Evolutionary conservation across 2,797 vertebrate species (phyloP), one percentile per base, ranked within the genome.

Genomic region (Scomberomorus guttatus): DNA sequence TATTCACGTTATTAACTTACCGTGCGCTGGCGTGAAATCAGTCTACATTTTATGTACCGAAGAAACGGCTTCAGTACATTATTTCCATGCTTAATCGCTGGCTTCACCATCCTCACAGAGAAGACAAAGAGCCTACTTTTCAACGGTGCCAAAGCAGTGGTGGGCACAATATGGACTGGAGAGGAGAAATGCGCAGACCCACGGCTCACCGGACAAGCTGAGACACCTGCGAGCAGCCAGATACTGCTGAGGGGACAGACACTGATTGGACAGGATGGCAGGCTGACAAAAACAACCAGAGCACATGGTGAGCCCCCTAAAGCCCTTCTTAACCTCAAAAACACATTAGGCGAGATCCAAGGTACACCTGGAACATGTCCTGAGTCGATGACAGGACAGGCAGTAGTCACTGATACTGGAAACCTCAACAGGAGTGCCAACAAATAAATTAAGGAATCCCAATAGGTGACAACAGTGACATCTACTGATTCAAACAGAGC

Each of bases 91-190:
- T 25, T 39, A 25, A 11, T 17, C 17, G n/a, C 18, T 8, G 46
- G 18, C 20, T 20, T 24, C 6, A 9, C 1, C 24, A 11, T 17
- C 17, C 6, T 66, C 42, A 3, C 60, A 96, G 95, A 92, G 15
- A 96, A 95, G 80, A 96, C 95, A 0, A 96, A 93, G 61, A 93
- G 84, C 44, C 56, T 96, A 55, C 95, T 96, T 2, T 96, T 96
- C 50, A 95, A 50, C 1, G 96, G 96, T 3, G 93, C 95, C n/a
- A 94, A 92, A 59, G 89, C 93, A 0, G 81, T 95, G 59, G 93
- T 95, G 93, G 90, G 77, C 2, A 93, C 84, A 77, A 60, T 95
- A 29, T 95, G 94, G 94, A 93, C 91, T 0, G 89, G 80, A 1
- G 93, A 92, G 39, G 90, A 89, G 46, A 90, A 77, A 3, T 8